Percentiles rank a stretch among this genome's conserved stretches.
These are phyloP conservation scores for Tragelaphus imberbis DNA, from an alignment of 2,113 vertebrate species.

Conservation along the genomic window DNA sequence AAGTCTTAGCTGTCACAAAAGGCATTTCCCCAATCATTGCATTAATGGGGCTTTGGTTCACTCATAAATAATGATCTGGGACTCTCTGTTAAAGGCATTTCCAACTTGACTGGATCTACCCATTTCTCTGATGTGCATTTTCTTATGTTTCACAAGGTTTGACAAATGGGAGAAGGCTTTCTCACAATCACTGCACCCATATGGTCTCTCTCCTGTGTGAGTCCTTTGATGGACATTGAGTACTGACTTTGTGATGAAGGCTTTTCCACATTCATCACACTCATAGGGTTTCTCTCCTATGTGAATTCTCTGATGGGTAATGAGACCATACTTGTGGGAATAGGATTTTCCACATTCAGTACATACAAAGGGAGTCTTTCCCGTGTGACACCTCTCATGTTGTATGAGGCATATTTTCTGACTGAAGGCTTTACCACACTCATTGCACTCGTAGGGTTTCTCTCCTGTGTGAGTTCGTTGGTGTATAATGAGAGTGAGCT, in stretches of 20 bases:
- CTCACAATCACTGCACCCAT: slow-evolving; percentile 8
- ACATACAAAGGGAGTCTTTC: slow-evolving; percentile 59
- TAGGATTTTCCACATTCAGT: slow-evolving; percentile 65
- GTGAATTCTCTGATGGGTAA: slow-evolving; percentile 48
- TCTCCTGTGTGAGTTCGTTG: slow-evolving; percentile 64
- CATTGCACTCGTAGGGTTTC: slow-evolving; percentile 53
- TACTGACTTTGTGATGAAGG: slow-evolving; percentile 18
- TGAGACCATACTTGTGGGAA: slow-evolving; percentile 44
- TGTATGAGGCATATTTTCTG: slow-evolving; percentile 57
- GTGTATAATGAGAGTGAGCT: slow-evolving; percentile 55
- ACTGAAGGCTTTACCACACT: slow-evolving; percentile 61
- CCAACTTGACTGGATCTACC: background rate
- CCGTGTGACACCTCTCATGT: slow-evolving; percentile 59
- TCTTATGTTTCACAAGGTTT: slow-evolving; percentile 56
- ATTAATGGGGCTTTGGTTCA: background rate
- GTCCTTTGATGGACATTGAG: slow-evolving; percentile 32
- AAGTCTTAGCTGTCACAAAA: background rate
- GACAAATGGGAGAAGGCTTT: slow-evolving; percentile 58
- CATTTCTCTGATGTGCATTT: slow-evolving; percentile 37
- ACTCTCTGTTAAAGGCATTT: background rate
- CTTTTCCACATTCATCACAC: slow-evolving; percentile 42
- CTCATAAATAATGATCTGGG: background rate
- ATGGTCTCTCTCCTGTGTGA: slow-evolving; percentile 52
- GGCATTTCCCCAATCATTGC: background rate
- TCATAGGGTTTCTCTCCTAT: slow-evolving; percentile 25